Conservation (phyloP, 2,797 vertebrate species). For the Pitangus sulphuratus region DNA sequence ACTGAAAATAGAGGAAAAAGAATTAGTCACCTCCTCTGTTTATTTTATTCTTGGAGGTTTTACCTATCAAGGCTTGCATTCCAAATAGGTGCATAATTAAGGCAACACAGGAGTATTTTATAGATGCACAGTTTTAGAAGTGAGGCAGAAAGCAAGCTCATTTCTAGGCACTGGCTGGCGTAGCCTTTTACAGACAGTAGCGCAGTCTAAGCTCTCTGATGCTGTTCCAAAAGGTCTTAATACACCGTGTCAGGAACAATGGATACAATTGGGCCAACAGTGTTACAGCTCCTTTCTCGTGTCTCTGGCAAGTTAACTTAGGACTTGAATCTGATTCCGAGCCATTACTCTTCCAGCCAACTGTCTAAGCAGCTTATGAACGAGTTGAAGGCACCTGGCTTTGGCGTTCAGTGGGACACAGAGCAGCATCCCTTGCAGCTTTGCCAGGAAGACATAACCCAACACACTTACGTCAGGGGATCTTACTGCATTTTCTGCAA, state of each 20-base stretch:
- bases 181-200: not conserved
- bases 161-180: not conserved
- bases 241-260: not conserved
- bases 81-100: not conserved
- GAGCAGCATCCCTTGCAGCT: not conserved
- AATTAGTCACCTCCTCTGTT: not conserved
- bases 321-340: not conserved
- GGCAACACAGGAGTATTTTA: not conserved
- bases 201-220: not conserved
- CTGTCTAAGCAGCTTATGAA: not conserved
- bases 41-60: not conserved
- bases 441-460: not conserved
- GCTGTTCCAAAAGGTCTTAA: conserved; percentile 12
- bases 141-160: not conserved
- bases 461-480: not conserved
- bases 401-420: not conserved
- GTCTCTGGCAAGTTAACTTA: not conserved
- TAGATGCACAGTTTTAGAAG: not conserved
- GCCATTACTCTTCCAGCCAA: not conserved
- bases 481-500: not conserved
- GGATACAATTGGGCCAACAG: not conserved
- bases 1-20: not conserved
- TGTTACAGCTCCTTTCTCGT: not conserved
- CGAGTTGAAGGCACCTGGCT: not conserved
- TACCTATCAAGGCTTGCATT: not conserved